Conservation (phyloP, 2,113 vertebrate genomes). For the Taurulus bubalis region DNA sequence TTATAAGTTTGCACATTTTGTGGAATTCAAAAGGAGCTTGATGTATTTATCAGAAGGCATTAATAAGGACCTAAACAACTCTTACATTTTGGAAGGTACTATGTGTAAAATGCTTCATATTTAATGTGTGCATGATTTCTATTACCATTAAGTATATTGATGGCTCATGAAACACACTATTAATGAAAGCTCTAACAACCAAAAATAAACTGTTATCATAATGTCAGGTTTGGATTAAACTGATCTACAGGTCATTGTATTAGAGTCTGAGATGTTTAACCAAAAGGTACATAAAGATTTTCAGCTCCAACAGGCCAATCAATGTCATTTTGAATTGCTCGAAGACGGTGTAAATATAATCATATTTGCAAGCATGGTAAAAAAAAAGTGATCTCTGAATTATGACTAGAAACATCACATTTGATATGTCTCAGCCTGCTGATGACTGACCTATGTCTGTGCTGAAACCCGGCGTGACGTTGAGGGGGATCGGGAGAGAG, state of each 20-base stretch:
- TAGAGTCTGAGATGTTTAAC: neutral
- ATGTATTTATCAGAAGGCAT: neutral
- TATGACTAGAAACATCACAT: neutral
- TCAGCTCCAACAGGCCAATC: neutral
- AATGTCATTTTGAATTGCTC: neutral
- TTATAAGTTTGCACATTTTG: neutral
- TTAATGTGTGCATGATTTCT: neutral
- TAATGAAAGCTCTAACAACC: neutral
- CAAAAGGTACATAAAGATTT: neutral
- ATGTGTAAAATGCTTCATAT: too few relatives aligned
- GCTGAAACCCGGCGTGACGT: conserved; percentile 94
- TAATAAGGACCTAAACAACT: neutral
- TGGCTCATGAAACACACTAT: neutral
- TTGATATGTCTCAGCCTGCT: neutral
- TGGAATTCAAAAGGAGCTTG: neutral
- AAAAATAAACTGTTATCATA: neutral
- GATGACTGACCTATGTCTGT: conserved; percentile 90
- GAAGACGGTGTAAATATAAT: too few relatives aligned
- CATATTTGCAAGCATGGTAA: neutral
- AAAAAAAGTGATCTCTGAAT: neutral
- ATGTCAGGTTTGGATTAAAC: neutral
- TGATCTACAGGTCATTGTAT: neutral
- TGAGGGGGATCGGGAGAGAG: conserved; percentile 94
- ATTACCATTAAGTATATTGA: neutral
- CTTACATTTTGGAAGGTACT: neutral